Evolutionary conservation across 1,140 invertebrate species (phyloP).

Genomic region (Saccostrea cuccullata): DNA sequence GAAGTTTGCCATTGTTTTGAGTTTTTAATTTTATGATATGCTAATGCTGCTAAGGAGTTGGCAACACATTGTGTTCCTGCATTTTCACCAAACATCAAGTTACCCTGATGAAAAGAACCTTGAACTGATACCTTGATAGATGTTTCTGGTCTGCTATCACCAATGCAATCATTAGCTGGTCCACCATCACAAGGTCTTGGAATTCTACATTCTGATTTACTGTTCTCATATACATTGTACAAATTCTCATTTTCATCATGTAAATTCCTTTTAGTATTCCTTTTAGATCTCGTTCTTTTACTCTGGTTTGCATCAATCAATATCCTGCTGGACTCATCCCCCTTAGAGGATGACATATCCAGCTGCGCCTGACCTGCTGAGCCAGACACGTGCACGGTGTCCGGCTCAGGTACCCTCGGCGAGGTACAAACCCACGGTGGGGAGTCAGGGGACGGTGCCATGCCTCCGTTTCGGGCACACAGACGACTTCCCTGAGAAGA

Average conservation of each 20-base stretch:
- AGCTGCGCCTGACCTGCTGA: background rate
- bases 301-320: background rate
- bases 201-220: background rate
- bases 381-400: no score
- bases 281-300: background rate
- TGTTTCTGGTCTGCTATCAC: background rate
- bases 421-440: no score
- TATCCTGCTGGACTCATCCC: background rate
- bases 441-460: background rate
- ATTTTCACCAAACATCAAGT: constrained; percentile 37
- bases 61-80: constrained; percentile 44
- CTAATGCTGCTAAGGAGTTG: constrained; percentile 37
- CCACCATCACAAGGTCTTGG: background rate
- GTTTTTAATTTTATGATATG: constrained; percentile 19
- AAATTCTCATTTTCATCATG: background rate
- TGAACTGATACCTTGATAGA: background rate
- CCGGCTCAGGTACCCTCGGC: no score
- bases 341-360: background rate
- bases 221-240: background rate
- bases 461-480: constrained; percentile 13
- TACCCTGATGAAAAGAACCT: constrained; percentile 44
- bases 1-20: background rate
- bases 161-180: background rate
- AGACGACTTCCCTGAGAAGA: constrained; percentile 14
- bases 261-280: background rate